A percentile compares a stretch with the other conserved stretches of the same genome.
phyloP scores from a whole-genome alignment of 35 echinoderm and acorn worm species.

The Apostichopus californicus region DNA sequence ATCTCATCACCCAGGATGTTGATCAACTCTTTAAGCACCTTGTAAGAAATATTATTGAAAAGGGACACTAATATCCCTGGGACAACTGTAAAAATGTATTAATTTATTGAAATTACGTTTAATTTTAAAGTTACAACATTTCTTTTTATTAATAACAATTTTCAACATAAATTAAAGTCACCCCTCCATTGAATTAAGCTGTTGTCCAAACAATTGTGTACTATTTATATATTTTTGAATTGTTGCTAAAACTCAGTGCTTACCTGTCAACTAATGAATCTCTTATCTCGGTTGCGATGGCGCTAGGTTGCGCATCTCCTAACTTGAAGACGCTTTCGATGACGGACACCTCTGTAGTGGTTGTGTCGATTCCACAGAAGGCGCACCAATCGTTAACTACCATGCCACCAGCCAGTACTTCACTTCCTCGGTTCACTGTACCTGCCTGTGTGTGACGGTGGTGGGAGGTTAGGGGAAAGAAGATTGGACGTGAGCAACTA shows the following conservation, averaged over 20 bases:
- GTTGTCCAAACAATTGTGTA: too few species aligned
- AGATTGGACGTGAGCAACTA: too few species aligned
- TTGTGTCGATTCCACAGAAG: slow-evolving; percentile 96
- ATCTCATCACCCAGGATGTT: too few species aligned
- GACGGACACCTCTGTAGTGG: slow-evolving; percentile 89
- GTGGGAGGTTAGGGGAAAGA: too few species aligned
- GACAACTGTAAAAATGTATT: too few species aligned
- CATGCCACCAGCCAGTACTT: slow-evolving; percentile 87
- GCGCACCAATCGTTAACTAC: slow-evolving; percentile 99
- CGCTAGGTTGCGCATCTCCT: slow-evolving; percentile 69
- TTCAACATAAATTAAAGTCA: not conserved
- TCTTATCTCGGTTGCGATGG: slow-evolving; percentile 78
- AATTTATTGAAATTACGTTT: too few species aligned
- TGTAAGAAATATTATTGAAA: too few species aligned
- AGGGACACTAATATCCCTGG: too few species aligned
- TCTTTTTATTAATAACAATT: not conserved
- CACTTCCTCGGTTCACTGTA: slow-evolving; percentile 92
- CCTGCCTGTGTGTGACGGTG: slow-evolving; percentile 63
- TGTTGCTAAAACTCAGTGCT: not conserved
- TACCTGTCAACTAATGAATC: slow-evolving; percentile 93
- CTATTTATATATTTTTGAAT: too few species aligned
- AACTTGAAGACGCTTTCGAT: slow-evolving; percentile 95
- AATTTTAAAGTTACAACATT: too few species aligned
- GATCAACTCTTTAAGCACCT: too few species aligned
- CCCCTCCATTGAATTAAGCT: too few species aligned